Conservation (phyloP, 2,797 vertebrate species). For the Champsocephalus gunnari region DNA sequence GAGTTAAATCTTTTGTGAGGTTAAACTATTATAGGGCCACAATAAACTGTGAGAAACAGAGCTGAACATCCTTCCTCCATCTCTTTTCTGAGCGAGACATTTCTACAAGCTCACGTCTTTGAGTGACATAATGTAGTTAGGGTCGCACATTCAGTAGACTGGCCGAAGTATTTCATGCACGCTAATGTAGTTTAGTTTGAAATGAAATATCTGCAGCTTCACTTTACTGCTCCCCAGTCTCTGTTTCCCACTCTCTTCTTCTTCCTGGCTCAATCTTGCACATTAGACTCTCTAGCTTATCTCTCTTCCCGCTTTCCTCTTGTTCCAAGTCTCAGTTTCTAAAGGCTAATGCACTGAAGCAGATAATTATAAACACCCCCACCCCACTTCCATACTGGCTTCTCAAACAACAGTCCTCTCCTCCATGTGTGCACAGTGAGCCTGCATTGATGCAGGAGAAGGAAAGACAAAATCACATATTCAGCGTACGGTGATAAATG, state of each 20-base stretch:
- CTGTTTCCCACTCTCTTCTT: slow-evolving; percentile 22
- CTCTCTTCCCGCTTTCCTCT: slow-evolving; percentile 25
- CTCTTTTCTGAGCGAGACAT: not conserved
- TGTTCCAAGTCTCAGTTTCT: slow-evolving; percentile 55
- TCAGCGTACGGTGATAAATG: slow-evolving; percentile 60
- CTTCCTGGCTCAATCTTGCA: slow-evolving; percentile 36
- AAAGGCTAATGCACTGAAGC: slow-evolving; percentile 75
- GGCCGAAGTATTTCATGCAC: slow-evolving; percentile 53
- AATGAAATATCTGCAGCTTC: slow-evolving; percentile 55
- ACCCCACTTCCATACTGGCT: slow-evolving; percentile 44
- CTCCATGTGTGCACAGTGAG: slow-evolving; percentile 52
- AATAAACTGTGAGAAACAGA: slow-evolving; percentile 13
- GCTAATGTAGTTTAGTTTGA: slow-evolving; percentile 60
- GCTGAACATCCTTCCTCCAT: not conserved
- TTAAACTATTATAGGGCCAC: not conserved
- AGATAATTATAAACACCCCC: slow-evolving; percentile 70
- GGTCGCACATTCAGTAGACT: slow-evolving; percentile 43
- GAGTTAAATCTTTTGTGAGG: not conserved
- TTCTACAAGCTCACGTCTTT: slow-evolving; percentile 5
- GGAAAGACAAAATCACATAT: slow-evolving; percentile 58
- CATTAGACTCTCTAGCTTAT: slow-evolving; percentile 44
- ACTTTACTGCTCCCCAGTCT: slow-evolving; percentile 13
- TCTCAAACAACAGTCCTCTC: slow-evolving; percentile 47
- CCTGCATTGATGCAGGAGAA: slow-evolving; percentile 55
- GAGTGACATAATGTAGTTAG: slow-evolving; percentile 23